Base-by-base conservation (phyloP, 2,888 invertebrate species). In the Hoplodrina ambigua region DNA sequence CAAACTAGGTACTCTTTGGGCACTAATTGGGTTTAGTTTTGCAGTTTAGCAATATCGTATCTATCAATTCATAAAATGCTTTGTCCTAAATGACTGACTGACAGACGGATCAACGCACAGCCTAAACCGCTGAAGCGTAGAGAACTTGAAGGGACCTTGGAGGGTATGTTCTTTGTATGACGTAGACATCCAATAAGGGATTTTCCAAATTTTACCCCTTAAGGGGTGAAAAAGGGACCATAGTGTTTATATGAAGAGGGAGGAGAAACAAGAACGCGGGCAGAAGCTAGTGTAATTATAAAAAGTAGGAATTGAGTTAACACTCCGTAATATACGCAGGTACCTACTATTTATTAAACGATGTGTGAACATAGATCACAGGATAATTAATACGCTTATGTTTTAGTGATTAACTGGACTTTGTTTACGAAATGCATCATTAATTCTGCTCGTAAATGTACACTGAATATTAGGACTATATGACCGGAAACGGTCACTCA, bases 391-490 rank as follows among this genome's bases (percentile, higher is more conserved):
- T 56, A 55, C 2, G 77, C 49, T 37, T 52, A 77, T 8, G 50
- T 72, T 75, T 49, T 46, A 11, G 37, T 57, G 78, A 77, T 77
- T 72, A 69, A 52, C 55, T 55, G 7, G 33, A 25, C 10, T 20
- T 30, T 46, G 53, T 71, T 15, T 58, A 72, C 33, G 49, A 78
- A 78, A 58, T 70, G 78, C 57, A 46, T 30, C 46, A 58, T 78
- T 72, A 72, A 54, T 53, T 54, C 58, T 20, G 37, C 15, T 33
- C 46, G 30, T 58, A 71, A 76, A 44, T 15, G 2, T 13, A 41
- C 33, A 17, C 10, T 46, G 25, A 52, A 44, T 52, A 25, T 60
- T 41, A 25, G 3, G 19, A 73, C n/a, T 15, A 37, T 44, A 13
- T 11, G 44, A 13, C 44, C 46, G 25, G 25, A 46, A 62, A 15